Evolutionary conservation across 2,797 vertebrate species (phyloP), one percentile per base, ranked within the genome.

Genomic region (Scyliorhinus canicula): DNA sequence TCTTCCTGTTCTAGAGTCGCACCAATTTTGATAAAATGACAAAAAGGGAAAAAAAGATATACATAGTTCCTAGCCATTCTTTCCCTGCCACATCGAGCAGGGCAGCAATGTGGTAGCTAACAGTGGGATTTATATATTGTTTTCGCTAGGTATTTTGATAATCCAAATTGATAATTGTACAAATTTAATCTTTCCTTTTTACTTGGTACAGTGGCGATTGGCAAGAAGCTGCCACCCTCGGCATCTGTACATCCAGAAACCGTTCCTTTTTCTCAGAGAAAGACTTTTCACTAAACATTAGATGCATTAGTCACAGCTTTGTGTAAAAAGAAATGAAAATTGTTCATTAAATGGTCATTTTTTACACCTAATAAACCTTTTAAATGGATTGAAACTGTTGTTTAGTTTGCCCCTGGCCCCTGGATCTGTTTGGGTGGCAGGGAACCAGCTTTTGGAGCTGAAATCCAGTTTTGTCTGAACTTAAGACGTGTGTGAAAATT

Each of bases 341-440:
- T 96, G 97, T 97, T 98, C 98, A 98, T 98, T 98, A 97, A 98
- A 98, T 97, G 97, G 97, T 98, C 97, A 97, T 98, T 98, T 98
- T 99, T 99, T 99, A 99, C 98, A 99, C 98, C 98, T 98, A 99
- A 99, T 99, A 99, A 99, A 98, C 11, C 28, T 65, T 95, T 95
- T 95, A 60, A 82, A 82, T 85, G 52, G 93, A 40, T 60, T 95
- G 57, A 28, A 74, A 94, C 7, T 55, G 65, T 50, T 94, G 47
- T 91, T 65, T n/a, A 63, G n/a, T 65, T 35, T 63, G 31, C 3
- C 60, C 2, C 26, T 2, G 8, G 14, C 24, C 31, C 4, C 11
- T 52, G 47, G 82, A 85, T 85, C 2, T 52, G 82, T 85, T 24
- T 44, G 19, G 11, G 9, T 26, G 9, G 28, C 26, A 11, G 82